phyloP scores from a whole-genome alignment of 2,113 vertebrate genomes.

The Chlorocebus sabaeus region DNA sequence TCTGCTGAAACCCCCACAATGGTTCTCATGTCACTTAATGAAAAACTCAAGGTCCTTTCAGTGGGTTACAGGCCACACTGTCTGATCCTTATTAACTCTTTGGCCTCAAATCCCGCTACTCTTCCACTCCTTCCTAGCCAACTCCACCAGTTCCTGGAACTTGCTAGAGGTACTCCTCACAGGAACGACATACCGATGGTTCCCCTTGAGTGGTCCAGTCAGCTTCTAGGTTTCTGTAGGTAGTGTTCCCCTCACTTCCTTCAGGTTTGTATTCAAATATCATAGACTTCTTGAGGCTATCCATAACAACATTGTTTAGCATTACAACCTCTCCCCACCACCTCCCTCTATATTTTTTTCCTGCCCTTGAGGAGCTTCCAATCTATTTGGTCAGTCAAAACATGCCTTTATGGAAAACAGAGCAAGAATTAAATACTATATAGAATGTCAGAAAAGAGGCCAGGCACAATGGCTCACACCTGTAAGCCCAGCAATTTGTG shows the following conservation, averaged over 20 bases:
- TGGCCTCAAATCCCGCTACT: not conserved
- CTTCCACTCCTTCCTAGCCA: not conserved
- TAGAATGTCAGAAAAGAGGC: not conserved
- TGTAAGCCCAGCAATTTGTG: too few species aligned
- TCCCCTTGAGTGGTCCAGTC: not conserved
- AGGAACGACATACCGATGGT: not conserved
- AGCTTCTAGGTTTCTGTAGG: not conserved
- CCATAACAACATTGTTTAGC: not conserved
- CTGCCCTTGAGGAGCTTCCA: not conserved
- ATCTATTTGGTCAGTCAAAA: not conserved
- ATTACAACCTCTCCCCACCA: not conserved
- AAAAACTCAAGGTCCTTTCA: not conserved
- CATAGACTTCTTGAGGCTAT: not conserved
- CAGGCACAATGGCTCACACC: too few species aligned
- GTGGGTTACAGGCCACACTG: not conserved
- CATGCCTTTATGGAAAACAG: not conserved
- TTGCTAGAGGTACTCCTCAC: not conserved
- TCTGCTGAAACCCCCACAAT: not conserved
- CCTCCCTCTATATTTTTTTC: not conserved
- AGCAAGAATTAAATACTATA: not conserved
- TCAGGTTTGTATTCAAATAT: not conserved
- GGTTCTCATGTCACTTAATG: not conserved
- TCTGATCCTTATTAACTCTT: not conserved
- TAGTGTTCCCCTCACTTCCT: too few species aligned
- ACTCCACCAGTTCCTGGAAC: not conserved